Conservation (phyloP, 2,797 vertebrate species). For the Eutrigla gurnardus region DNA sequence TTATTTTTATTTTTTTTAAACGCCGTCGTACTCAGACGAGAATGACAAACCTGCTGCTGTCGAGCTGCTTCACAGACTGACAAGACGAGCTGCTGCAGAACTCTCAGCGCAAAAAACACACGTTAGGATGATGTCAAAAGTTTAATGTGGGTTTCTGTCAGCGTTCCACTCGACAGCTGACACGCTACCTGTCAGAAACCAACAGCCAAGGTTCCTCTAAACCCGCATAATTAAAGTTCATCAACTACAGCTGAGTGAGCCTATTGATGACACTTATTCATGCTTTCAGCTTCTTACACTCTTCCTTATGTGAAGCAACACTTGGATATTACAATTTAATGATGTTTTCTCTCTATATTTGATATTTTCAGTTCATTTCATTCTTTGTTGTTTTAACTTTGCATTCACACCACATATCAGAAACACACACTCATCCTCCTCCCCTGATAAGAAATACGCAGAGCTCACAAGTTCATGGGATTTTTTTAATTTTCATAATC, state of each 20-base stretch:
- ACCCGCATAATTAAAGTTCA: constrained; percentile 9
- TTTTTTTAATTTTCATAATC: constrained; percentile 66
- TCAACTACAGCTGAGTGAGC: constrained; percentile 1
- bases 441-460: constrained; percentile 49
- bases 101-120: no score
- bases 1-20: no score
- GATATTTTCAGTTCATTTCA: not conserved
- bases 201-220: not conserved
- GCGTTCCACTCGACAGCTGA: constrained; percentile 14
- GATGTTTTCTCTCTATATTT: not conserved
- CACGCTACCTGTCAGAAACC: constrained; percentile 3
- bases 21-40: no score
- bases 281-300: no score
- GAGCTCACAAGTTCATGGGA: constrained; percentile 47
- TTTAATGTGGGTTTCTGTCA: constrained; percentile 26
- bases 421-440: constrained; percentile 19
- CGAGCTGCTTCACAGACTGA: constrained; percentile 20
- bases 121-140: constrained; percentile 2
- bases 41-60: constrained; percentile 13
- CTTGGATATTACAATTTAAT: no score
- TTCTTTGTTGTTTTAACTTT: constrained; percentile 22
- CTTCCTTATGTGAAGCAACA: no score
- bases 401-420: constrained; percentile 12
- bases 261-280: not conserved
- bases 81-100: no score